Base-by-base conservation (phyloP, 2,113 vertebrate genomes). In the Mesocricetus auratus region DNA sequence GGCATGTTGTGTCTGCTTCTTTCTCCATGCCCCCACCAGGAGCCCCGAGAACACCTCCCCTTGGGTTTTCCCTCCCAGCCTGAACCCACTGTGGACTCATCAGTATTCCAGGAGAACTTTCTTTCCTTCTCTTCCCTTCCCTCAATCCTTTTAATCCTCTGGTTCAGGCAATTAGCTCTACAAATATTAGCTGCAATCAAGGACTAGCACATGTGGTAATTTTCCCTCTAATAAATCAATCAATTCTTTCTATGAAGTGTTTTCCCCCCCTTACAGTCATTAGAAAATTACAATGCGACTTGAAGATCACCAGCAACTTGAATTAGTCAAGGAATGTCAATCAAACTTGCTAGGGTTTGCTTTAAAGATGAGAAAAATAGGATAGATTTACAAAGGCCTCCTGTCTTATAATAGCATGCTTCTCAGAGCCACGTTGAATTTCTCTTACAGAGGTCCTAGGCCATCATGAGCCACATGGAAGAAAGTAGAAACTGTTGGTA, bases 131-230 rank as follows among this genome's bases (percentile, higher is more conserved):
- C 91, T 93, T 90, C 62, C 91, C 56, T 96, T 93, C 71, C 83
- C 56, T 94, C 95, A 94, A 94, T 92, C 81, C 92, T 90, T 96
- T 95, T 93, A 96, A 96, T 96, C 90, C 88, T 97, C 95, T 75
- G 75, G 94, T 97, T 97, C 94, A 97, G 96, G 96, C 97, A 98
- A 97, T 98, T 97, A 97, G 94, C 96, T 97, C 94, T 96, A 97
- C 97, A 97, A 97, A 97, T 97, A 97, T 97, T 96, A 97, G 96
- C 96, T 97, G 97, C 97, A 96, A 97, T 98, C 97, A 97, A 97
- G 90, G 92, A 94, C 95, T 95, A 96, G 90, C 94, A 97, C 92
- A 97, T 86, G 95, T 91, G 90, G 94, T 94, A 98, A 98, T 98
- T 97, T 96, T 66, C 92, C 58, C 85, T 89, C 94, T 94, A 97